Base-by-base conservation (phyloP, 2,888 invertebrate genomes). In the Isoperla grammatica region DNA sequence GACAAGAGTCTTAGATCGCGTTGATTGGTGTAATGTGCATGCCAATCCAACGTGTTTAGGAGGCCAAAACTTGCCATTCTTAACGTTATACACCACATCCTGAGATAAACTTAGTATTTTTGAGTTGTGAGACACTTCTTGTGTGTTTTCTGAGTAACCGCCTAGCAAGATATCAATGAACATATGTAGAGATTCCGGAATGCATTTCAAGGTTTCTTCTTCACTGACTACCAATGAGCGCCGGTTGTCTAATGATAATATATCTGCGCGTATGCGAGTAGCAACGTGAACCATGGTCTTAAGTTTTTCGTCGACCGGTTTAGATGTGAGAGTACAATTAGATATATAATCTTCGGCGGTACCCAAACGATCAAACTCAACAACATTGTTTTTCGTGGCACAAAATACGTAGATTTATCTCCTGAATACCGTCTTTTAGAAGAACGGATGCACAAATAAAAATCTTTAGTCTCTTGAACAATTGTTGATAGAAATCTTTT, bases 1-100 rank as follows among this genome's bases (percentile, higher is more conserved):
- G 20, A 56, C 56, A 17, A 56, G 56, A 42, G 29, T 40, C 13
- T 56, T 56, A n/a, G 42, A 56, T 17, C 56, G 40, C 40, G 56
- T 56, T 13, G 56, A 35, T 43, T 56, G 42, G 40, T 56, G 40
- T 13, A 56, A 40, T 20, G 56, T 56, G 40, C 20, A 23, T 29
- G 29, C 50, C 15, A 50, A 35, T 29, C 20, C 50, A 2, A 50
- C 35, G 50, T 50, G 11, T 50, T 54, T 54, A 17, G 19, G 37
- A 37, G 54, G 20, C n/a, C 35, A 19, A 35, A 19, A 39, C n/a
- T 54, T 37, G 19, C 54, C 54, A n/a, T 13, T 39, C 53, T 53
- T 53, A 11, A 53, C 53, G 35, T 35, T 53, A 56, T 29, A 19
- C 2, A 50, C 50, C 8, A 50, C 9, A 50, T 50, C 19, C 20